Percentiles rank a stretch among this genome's conserved stretches.
Evolutionary conservation across 2,113 vertebrate genomes (phyloP).

Genomic region (Pycnonotus jocosus): DNA sequence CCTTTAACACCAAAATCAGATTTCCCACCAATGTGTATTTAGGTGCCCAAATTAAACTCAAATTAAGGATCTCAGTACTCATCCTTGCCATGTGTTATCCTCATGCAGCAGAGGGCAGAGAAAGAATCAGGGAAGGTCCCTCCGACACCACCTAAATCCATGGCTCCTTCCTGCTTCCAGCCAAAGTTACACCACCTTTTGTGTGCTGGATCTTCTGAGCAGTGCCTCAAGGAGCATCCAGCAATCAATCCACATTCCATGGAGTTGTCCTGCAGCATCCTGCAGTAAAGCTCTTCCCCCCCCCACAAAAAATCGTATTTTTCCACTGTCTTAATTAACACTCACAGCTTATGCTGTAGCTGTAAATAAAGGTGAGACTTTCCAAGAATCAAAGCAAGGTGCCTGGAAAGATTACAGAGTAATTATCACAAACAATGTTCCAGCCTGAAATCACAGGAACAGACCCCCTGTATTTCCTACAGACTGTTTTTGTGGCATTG

Average conservation of each 20-base stretch:
- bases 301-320: not conserved
- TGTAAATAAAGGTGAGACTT: not conserved
- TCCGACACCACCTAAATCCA: not conserved
- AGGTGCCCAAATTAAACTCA: not conserved
- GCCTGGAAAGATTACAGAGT: not conserved
- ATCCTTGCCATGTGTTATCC: not conserved
- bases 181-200: not conserved
- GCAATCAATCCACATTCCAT: rapidly evolving
- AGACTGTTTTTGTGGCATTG: not conserved
- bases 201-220: not conserved
- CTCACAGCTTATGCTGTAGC: not conserved
- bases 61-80: not conserved
- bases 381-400: not conserved
- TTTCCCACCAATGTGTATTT: not conserved
- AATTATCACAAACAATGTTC: not conserved
- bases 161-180: not conserved
- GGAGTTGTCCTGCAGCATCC: not conserved
- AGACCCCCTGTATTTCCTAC: not conserved
- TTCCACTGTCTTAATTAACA: not conserved
- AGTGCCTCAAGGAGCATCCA: not conserved
- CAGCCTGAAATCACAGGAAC: not conserved
- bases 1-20: not conserved
- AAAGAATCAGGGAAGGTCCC: not conserved
- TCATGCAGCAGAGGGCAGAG: not conserved
- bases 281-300: not conserved